Conservation (phyloP, 2,888 invertebrate genomes). For the Drosophila cognata region DNA sequence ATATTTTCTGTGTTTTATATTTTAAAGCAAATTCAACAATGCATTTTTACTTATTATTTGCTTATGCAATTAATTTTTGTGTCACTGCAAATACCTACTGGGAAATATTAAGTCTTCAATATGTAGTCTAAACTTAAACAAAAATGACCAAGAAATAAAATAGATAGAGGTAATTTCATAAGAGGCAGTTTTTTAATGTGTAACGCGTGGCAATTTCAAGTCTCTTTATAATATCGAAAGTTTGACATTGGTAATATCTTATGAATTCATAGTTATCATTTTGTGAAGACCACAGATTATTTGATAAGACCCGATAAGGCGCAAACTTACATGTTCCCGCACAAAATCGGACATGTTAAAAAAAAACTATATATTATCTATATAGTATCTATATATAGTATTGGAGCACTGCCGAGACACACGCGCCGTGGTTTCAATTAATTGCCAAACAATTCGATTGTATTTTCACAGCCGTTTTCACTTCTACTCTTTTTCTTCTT, state of each 20-base stretch:
- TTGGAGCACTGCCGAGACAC: slow-evolving; percentile 43
- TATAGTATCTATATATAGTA: not conserved
- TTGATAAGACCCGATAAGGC: slow-evolving; percentile 42
- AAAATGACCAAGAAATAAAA: not conserved
- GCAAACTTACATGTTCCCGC: slow-evolving; percentile 69
- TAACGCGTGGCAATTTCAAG: not conserved
- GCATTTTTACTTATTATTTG: not conserved
- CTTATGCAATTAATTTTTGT: not conserved
- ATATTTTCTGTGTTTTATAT: too few relatives aligned
- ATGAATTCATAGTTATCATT: not conserved
- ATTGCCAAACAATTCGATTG: slow-evolving; percentile 57
- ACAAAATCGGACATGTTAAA: slow-evolving; percentile 63
- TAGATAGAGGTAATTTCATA: not conserved
- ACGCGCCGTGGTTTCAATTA: slow-evolving; percentile 37
- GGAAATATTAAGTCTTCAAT: not conserved
- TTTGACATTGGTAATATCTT: not conserved
- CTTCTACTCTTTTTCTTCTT: slow-evolving; percentile 17
- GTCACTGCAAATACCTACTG: not conserved
- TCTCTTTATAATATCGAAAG: not conserved
- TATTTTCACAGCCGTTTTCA: slow-evolving; percentile 70
- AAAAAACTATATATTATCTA: not conserved
- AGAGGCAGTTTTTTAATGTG: not conserved
- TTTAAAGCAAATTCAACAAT: not conserved
- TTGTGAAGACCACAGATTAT: slow-evolving; percentile 17
- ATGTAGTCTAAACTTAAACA: not conserved